These are phyloP conservation scores for Napeogenes inachia DNA, from an alignment of 2,888 invertebrate genomes.

Conservation along the genomic window DNA sequence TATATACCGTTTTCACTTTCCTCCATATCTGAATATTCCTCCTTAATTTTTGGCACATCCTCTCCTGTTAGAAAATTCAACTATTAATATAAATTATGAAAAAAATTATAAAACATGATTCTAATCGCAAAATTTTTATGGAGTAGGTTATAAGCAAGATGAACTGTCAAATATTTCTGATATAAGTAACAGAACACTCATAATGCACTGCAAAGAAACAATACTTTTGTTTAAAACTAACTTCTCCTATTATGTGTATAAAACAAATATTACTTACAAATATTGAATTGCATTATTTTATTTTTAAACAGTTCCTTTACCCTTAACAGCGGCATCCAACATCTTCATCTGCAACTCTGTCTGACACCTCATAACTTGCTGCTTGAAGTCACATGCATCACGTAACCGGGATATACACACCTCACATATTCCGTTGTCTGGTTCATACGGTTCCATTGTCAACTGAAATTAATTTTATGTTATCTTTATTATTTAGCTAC, in stretches of 20 bases:
- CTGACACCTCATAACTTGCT: conserved; percentile 56
- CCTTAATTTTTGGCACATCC: conserved; percentile 45
- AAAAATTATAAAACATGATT: no score
- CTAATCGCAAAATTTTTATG: not conserved
- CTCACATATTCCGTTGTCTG: conserved; percentile 56
- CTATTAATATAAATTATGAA: no score
- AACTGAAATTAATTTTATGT: conserved; percentile 26
- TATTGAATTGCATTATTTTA: no score
- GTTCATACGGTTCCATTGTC: conserved; percentile 28
- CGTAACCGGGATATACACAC: conserved; percentile 52
- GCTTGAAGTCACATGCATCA: conserved; percentile 58
- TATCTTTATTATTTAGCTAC: not conserved
- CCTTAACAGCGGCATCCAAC: conserved; percentile 37
- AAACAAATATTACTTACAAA: no score
- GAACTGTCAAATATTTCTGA: no score
- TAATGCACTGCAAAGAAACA: no score
- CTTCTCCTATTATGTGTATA: no score
- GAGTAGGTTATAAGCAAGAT: no score
- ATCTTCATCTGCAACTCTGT: conserved; percentile 40
- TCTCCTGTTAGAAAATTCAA: conserved; percentile 41
- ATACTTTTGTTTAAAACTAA: no score
- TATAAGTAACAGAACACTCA: no score
- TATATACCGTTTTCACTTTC: conserved; percentile 49
- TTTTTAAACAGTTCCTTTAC: conserved; percentile 30
- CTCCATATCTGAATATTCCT: conserved; percentile 47